Percentiles rank a stretch among this genome's conserved stretches.
These are phyloP conservation scores for Pseudochromis fuscus DNA, from an alignment of 2,797 vertebrate species.

Conservation along the genomic window DNA sequence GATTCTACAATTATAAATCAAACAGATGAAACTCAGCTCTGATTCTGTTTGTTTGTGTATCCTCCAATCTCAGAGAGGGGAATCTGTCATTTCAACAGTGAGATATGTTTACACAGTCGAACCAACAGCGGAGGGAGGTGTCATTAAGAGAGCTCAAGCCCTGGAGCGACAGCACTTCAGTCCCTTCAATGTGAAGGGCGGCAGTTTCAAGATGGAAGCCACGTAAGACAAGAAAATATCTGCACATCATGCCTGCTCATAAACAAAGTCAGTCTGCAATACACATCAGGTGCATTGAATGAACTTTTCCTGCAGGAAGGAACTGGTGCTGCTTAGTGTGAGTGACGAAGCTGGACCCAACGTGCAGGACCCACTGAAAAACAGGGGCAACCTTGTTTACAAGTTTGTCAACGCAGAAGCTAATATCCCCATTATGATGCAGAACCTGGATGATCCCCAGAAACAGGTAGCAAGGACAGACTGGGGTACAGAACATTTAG, in stretches of 20 bases:
- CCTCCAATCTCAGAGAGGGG: slow-evolving; percentile 80
- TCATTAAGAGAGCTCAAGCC: slow-evolving; percentile 83
- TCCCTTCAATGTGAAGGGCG: slow-evolving; percentile 85
- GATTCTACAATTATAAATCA: not conserved
- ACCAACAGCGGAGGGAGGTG: slow-evolving; percentile 73
- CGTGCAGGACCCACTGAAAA: slow-evolving; percentile 65
- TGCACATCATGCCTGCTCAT: slow-evolving; percentile 2
- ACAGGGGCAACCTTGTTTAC: slow-evolving; percentile 80
- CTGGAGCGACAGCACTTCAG: slow-evolving; percentile 86
- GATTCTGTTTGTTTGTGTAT: slow-evolving; percentile 40
- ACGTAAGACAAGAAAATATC: slow-evolving; percentile 73
- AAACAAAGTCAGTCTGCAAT: not conserved
- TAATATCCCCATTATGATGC: slow-evolving; percentile 83
- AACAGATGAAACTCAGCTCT: not conserved
- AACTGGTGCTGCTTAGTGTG: slow-evolving; percentile 81
- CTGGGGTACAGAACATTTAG: not conserved
- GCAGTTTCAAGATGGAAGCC: slow-evolving; percentile 82
- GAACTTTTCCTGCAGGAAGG: slow-evolving; percentile 81
- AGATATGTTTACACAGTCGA: slow-evolving; percentile 86
- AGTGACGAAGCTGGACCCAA: slow-evolving; percentile 55
- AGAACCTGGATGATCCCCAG: slow-evolving; percentile 79
- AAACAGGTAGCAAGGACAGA: slow-evolving; percentile 79
- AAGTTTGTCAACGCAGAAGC: slow-evolving; percentile 70
- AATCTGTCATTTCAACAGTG: slow-evolving; percentile 79
- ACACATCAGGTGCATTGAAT: slow-evolving; percentile 30